phyloP scores from a whole-genome alignment of 1,140 invertebrate species.

The Papilio glaucus region DNA sequence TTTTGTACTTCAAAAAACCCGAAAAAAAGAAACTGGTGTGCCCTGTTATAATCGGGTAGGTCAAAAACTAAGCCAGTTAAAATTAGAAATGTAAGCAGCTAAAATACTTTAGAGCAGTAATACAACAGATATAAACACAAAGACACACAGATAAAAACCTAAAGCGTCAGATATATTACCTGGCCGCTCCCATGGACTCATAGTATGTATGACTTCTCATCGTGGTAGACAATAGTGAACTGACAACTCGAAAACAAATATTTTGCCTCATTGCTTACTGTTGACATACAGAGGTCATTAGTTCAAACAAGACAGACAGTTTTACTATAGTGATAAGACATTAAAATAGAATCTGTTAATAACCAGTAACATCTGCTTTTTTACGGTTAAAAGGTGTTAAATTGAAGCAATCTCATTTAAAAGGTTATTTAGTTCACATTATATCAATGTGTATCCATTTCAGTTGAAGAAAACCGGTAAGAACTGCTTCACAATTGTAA shows the following conservation, averaged over 20 bases:
- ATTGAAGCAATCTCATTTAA: constrained; percentile 37
- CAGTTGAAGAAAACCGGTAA: constrained; percentile 31
- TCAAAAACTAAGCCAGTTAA: too few species aligned
- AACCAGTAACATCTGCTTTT: constrained; percentile 43
- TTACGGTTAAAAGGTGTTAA: constrained; percentile 42
- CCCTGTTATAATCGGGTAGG: too few species aligned
- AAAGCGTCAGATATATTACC: constrained; percentile 58
- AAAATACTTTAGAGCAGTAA: neutral
- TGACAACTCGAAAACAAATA: constrained; percentile 68
- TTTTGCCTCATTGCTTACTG: constrained; percentile 80
- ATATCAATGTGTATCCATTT: constrained; percentile 43
- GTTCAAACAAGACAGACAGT: constrained; percentile 53
- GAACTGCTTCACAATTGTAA: neutral
- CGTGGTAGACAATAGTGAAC: constrained; percentile 72
- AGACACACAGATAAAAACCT: constrained; percentile 32
- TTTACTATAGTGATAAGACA: constrained; percentile 42
- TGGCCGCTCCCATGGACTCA: constrained; percentile 77
- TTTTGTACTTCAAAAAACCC: too few species aligned
- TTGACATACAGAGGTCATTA: constrained; percentile 78
- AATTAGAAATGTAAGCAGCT: neutral
- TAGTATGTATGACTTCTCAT: constrained; percentile 80
- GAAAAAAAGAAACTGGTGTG: too few species aligned
- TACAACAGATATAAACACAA: constrained; percentile 22
- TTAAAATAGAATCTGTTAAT: constrained; percentile 41
- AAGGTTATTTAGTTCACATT: constrained; percentile 48